Percentiles rank a stretch among this genome's conserved stretches.
phyloP scores from a whole-genome alignment of 2,797 vertebrate genomes.

The Simalia tracyae region DNA sequence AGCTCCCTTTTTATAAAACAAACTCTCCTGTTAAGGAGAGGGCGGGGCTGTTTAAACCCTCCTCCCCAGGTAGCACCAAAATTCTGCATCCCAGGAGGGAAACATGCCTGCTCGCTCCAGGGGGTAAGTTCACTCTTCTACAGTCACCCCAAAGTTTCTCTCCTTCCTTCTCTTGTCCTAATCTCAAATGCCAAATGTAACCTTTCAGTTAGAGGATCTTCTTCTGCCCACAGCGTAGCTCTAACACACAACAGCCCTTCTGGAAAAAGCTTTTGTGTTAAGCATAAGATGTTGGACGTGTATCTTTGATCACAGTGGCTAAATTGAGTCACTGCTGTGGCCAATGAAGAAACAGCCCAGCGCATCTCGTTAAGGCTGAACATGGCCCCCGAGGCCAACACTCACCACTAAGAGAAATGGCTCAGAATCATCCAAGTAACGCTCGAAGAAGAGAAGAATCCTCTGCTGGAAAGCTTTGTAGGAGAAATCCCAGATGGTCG shows the following conservation, averaged over 20 bases:
- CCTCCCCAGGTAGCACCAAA: too few species aligned
- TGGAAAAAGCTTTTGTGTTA: neutral
- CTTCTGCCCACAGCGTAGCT: neutral
- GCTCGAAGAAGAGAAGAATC: slow-evolving; percentile 69
- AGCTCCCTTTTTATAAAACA: too few species aligned
- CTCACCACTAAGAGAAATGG: slow-evolving; percentile 72
- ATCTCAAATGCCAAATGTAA: too few species aligned
- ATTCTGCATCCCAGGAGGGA: too few species aligned
- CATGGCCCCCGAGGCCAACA: neutral
- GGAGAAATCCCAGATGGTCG: slow-evolving; percentile 72
- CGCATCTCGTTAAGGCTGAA: neutral
- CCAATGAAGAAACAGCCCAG: neutral
- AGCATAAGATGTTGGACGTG: neutral
- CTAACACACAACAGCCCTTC: too few species aligned
- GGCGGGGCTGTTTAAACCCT: too few species aligned
- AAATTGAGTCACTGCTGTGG: neutral
- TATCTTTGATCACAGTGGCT: neutral
- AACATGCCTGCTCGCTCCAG: too few species aligned
- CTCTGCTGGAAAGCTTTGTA: slow-evolving; percentile 73
- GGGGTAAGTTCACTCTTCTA: too few species aligned
- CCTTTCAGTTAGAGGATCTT: neutral
- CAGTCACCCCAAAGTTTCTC: neutral
- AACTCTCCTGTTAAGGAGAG: too few species aligned
- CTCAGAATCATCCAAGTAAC: slow-evolving; percentile 65
- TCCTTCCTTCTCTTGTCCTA: fast-evolving